Evolutionary conservation across 2,888 invertebrate species (phyloP).

Genomic region (Neoscelio sp.): DNA sequence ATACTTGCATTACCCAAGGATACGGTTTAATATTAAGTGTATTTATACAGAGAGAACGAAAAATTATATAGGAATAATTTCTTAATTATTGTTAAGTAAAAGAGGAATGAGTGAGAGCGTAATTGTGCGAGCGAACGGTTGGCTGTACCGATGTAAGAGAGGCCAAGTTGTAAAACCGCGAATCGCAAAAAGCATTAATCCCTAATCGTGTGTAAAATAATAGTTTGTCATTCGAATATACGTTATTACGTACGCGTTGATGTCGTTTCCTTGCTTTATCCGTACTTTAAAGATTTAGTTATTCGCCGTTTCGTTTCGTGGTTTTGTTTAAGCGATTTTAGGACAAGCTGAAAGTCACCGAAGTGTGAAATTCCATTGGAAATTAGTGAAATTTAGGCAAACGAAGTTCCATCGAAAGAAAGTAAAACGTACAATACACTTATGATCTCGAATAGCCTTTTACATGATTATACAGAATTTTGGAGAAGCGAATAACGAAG

Average conservation of each 20-base stretch:
- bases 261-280: slow-evolving; percentile 38
- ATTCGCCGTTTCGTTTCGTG: slow-evolving; percentile 4
- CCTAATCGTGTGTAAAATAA: slow-evolving; percentile 45
- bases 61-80: slow-evolving; percentile 80
- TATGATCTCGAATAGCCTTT: slow-evolving; percentile 48
- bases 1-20: too few species aligned
- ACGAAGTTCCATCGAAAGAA: slow-evolving; percentile 55
- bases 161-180: slow-evolving; percentile 39
- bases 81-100: slow-evolving; percentile 80
- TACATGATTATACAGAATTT: slow-evolving; percentile 54
- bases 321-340: neutral
- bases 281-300: slow-evolving; percentile 3
- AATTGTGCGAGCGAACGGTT: slow-evolving; percentile 67
- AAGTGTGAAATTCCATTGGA: slow-evolving; percentile 30
- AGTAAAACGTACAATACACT: slow-evolving; percentile 58
- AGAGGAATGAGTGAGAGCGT: slow-evolving; percentile 58
- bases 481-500: too few species aligned
- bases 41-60: slow-evolving; percentile 80
- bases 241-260: slow-evolving; percentile 43
- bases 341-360: neutral
- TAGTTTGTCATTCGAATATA: slow-evolving; percentile 38
- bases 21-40: too few species aligned
- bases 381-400: slow-evolving; percentile 33
- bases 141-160: slow-evolving; percentile 67
- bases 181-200: slow-evolving; percentile 38